A percentile compares a stretch with the other conserved stretches of the same genome.
phyloP scores from a whole-genome alignment of 2,888 invertebrate genomes.

The Cheiracanthium punctorium region DNA sequence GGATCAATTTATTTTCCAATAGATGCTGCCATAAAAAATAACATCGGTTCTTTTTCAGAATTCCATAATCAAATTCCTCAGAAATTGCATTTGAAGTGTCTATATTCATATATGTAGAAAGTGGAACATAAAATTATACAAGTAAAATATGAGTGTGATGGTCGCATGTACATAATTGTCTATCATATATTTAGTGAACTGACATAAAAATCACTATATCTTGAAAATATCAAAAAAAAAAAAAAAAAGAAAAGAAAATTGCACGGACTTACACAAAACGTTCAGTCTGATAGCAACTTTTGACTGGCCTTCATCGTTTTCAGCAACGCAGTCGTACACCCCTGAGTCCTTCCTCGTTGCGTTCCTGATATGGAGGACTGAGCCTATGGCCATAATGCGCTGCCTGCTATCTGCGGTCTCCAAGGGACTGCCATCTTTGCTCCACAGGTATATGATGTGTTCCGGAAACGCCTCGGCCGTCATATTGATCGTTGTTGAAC shows the following conservation, averaged over 20 bases:
- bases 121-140: no score
- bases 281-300: conserved; percentile 87
- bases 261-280: conserved; percentile 81
- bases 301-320: conserved; percentile 89
- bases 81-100: no score
- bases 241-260: neutral
- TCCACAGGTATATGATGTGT: conserved; percentile 90
- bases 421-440: conserved; percentile 20
- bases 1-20: no score
- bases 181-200: neutral
- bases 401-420: neutral
- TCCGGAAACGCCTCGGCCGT: conserved; percentile 90
- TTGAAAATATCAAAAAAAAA: no score
- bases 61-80: no score
- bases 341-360: conserved; percentile 89
- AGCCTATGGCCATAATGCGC: conserved; percentile 42
- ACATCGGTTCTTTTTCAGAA: no score
- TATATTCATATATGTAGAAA: no score
- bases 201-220: neutral
- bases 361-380: conserved; percentile 88
- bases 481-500: conserved; percentile 85
- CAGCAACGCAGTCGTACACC: conserved; percentile 88
- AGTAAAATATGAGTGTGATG: neutral
- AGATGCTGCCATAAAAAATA: no score
- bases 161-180: neutral